These are phyloP conservation scores for Eurosta solidaginis DNA, from an alignment of 1,140 invertebrate species.

Conservation along the genomic window DNA sequence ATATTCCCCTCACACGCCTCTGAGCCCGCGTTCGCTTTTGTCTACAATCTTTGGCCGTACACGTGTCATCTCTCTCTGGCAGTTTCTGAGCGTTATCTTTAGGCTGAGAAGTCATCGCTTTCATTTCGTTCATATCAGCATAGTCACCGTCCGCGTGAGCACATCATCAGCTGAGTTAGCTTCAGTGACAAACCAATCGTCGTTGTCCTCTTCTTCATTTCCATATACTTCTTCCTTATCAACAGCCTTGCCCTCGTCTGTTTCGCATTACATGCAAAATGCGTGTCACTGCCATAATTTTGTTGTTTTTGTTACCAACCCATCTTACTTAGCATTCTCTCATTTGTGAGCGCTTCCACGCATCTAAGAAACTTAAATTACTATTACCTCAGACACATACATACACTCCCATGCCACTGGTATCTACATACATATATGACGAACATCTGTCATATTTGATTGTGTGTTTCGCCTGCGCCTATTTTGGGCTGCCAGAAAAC, in stretches of 20 bases:
- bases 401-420: neutral
- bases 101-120: neutral
- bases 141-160: neutral
- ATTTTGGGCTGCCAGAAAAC: neutral
- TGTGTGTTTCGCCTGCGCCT: constrained; percentile 7
- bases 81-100: neutral
- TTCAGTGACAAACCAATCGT: too few species aligned
- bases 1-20: neutral
- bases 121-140: neutral
- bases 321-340: neutral
- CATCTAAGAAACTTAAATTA: neutral
- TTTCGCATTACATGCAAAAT: constrained; percentile 58
- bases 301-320: neutral
- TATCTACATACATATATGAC: too few species aligned
- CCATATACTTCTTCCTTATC: too few species aligned
- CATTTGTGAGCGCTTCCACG: neutral
- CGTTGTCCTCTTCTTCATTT: too few species aligned
- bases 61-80: neutral
- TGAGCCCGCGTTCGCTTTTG: neutral
- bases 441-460: constrained; percentile 12
- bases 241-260: too few species aligned
- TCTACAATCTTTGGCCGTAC: neutral
- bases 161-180: too few species aligned
- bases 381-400: neutral
- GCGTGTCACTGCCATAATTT: constrained; percentile 57